Conservation (phyloP, 1,140 invertebrate genomes). For the Drosophila melanica region DNA sequence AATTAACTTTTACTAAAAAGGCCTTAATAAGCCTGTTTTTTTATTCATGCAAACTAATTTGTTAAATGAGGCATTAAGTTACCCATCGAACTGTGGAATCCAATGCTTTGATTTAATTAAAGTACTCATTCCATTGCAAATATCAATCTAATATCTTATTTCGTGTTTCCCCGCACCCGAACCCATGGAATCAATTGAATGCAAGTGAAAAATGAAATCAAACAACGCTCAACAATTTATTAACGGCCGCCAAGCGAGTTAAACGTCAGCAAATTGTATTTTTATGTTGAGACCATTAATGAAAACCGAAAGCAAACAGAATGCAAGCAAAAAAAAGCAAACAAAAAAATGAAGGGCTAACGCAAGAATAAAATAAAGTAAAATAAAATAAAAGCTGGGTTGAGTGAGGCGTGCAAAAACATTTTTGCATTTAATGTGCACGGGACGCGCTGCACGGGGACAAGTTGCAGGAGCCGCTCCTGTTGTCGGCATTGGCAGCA, state of each 20-base stretch:
- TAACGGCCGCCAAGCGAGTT: constrained; percentile 71
- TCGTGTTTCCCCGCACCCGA: constrained; percentile 9
- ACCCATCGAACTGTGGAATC: no score
- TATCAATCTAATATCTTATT: constrained; percentile 11
- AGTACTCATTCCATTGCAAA: background rate
- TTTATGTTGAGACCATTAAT: constrained; percentile 81
- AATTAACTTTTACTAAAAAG: no score
- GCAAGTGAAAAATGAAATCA: constrained; percentile 58
- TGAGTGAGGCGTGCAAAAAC: constrained; percentile 51
- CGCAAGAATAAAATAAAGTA: constrained; percentile 18
- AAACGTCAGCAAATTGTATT: constrained; percentile 80
- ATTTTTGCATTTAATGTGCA: constrained; percentile 69
- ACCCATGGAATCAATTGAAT: constrained; percentile 23
- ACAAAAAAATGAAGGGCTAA: constrained; percentile 6
- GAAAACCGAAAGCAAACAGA: constrained; percentile 78
- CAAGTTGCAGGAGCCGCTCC: constrained; percentile 48
- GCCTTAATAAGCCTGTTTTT: no score
- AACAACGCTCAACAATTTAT: constrained; percentile 78
- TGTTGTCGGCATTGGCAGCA: constrained; percentile 66
- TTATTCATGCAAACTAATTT: no score
- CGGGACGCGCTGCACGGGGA: constrained; percentile 8
- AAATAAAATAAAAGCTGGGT: constrained; percentile 9
- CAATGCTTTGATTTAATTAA: no score
- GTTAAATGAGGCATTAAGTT: no score
- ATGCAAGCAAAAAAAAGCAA: constrained; percentile 45